Percentiles rank a stretch among this genome's conserved stretches.
Evolutionary conservation across 2,797 vertebrate species (phyloP).

Genomic region (Sylvia borin): DNA sequence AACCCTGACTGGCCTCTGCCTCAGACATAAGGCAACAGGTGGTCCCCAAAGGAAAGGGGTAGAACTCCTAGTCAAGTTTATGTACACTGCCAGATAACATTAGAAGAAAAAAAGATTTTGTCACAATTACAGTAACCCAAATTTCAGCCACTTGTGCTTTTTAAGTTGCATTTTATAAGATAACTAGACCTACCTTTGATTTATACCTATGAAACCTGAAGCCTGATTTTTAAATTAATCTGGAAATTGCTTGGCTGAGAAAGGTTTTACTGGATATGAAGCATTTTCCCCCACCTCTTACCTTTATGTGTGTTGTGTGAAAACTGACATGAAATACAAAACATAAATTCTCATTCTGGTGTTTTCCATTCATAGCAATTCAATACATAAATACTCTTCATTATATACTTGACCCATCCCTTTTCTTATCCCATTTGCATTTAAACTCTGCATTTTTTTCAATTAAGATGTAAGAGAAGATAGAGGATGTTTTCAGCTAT

Average conservation of each 20-base stretch:
- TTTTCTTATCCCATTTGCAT: conserved; percentile 16
- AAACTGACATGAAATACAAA: background rate
- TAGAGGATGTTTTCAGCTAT: conserved; percentile 26
- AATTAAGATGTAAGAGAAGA: conserved; percentile 8
- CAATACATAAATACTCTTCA: background rate
- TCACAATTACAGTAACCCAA: fast-evolving
- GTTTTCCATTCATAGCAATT: background rate
- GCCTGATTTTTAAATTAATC: background rate
- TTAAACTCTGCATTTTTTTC: conserved; percentile 41
- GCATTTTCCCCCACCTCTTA: background rate
- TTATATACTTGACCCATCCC: background rate
- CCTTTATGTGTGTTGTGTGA: background rate
- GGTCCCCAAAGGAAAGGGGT: background rate
- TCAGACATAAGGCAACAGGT: too few species aligned
- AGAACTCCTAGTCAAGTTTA: background rate
- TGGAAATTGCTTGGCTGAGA: background rate
- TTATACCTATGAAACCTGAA: background rate
- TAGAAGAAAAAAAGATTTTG: background rate
- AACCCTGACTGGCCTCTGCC: too few species aligned
- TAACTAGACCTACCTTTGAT: background rate
- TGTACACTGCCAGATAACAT: background rate
- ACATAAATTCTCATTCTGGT: background rate
- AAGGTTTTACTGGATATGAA: background rate
- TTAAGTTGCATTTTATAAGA: background rate
- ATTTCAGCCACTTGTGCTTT: background rate